Conservation (phyloP, 2,113 vertebrate genomes). For the Chaenocephalus aceratus region DNA sequence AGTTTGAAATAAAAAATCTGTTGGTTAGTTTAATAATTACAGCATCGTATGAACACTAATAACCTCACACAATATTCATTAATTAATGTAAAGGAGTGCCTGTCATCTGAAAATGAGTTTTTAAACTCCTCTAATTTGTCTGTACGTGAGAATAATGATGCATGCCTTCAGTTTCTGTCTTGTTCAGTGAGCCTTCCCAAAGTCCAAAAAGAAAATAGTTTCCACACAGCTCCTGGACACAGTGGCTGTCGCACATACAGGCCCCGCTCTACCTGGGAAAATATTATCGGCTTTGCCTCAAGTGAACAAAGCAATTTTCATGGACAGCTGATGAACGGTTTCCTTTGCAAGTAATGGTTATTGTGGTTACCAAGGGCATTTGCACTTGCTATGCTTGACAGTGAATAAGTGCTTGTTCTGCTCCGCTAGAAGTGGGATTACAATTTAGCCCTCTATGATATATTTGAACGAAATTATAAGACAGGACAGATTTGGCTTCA, state of each 20-base stretch:
- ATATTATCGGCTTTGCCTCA: neutral
- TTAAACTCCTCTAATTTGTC: too few species aligned
- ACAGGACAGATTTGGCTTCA: slow-evolving; percentile 3
- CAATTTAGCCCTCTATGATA: slow-evolving; percentile 4
- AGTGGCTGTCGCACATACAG: neutral
- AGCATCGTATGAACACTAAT: neutral
- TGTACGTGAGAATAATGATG: neutral
- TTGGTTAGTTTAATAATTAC: neutral
- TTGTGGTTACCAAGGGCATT: slow-evolving; percentile 11
- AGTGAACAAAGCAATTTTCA: slow-evolving; percentile 2
- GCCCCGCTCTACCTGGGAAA: neutral
- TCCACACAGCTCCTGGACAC: neutral
- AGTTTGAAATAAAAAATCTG: too few species aligned
- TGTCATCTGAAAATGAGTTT: too few species aligned
- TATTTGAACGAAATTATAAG: slow-evolving; percentile 5
- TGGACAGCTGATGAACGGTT: slow-evolving; percentile 9
- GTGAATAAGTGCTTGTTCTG: neutral
- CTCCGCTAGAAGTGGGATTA: neutral
- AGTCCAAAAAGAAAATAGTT: neutral
- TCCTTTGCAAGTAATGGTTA: neutral
- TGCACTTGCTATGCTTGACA: slow-evolving; percentile 15
- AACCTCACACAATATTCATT: neutral
- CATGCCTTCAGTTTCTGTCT: neutral
- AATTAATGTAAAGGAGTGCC: neutral
- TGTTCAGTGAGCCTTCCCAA: neutral